phyloP scores from a whole-genome alignment of 37 sponge, comb jelly and placozoan species.

The Diacarnus erythraeanus region DNA sequence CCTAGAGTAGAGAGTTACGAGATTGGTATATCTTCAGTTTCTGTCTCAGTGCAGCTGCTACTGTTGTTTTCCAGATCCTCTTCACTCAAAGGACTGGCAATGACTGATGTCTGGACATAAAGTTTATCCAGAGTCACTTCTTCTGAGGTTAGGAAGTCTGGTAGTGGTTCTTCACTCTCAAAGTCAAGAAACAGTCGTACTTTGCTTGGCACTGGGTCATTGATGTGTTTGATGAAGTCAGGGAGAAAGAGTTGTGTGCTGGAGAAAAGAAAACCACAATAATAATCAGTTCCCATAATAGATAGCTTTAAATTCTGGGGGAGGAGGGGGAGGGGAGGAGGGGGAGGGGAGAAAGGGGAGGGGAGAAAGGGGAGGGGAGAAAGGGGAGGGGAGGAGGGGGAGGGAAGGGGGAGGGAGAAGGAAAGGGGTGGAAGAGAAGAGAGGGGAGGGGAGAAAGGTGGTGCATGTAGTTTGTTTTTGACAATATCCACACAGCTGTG shows the following conservation, averaged over 20 bases:
- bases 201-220: background rate
- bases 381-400: too few species aligned
- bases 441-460: too few species aligned
- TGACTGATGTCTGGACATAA: conserved; percentile 5
- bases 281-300: too few species aligned
- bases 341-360: too few species aligned
- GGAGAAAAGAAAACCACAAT: background rate
- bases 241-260: conserved; percentile 11
- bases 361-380: too few species aligned
- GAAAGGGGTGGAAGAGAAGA: too few species aligned
- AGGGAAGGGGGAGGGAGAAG: too few species aligned
- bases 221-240: conserved; percentile 4
- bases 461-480: too few species aligned
- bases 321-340: too few species aligned
- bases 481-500: too few species aligned
- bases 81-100: conserved; percentile 12
- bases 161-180: conserved; percentile 11
- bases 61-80: background rate
- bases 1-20: background rate
- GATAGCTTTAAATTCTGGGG: too few species aligned
- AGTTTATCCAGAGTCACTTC: background rate
- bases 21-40: conserved; percentile 1
- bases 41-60: background rate
- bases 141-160: conserved; percentile 34
- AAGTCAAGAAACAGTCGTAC: conserved; percentile 13